Percentiles rank a stretch among this genome's conserved stretches.
These are phyloP conservation scores for Halocynthia roretzi DNA, from an alignment of 23 tunicate species.

Conservation along the genomic window DNA sequence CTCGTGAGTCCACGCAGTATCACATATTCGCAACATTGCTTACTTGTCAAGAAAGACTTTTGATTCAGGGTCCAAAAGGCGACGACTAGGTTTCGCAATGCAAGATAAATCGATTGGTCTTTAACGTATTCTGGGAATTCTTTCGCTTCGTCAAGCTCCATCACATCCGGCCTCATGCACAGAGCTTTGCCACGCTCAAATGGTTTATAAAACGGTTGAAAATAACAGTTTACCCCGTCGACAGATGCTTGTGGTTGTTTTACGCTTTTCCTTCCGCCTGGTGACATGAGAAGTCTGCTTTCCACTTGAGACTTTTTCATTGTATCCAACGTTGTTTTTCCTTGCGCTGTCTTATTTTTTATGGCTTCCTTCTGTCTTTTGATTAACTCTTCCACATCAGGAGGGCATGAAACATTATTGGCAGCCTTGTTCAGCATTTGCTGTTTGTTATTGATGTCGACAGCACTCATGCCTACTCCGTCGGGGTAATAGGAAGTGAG, in stretches of 20 bases:
- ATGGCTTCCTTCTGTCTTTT: slow-evolving; percentile 7
- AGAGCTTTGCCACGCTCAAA: slow-evolving; percentile 81
- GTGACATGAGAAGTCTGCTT: slow-evolving; percentile 57
- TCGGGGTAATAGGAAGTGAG: slow-evolving; percentile 88
- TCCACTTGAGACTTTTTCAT: not conserved
- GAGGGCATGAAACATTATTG: slow-evolving; percentile 38
- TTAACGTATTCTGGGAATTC: slow-evolving; percentile 69
- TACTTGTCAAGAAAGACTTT: slow-evolving; percentile 32
- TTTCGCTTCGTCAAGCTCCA: slow-evolving; percentile 94
- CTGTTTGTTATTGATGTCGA: slow-evolving; percentile 43
- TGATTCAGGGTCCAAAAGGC: slow-evolving; percentile 73
- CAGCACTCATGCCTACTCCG: slow-evolving; percentile 96
- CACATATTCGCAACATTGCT: slow-evolving; percentile 41
- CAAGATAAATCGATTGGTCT: slow-evolving; percentile 71
- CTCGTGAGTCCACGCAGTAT: slow-evolving; percentile 69
- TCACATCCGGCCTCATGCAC: slow-evolving; percentile 87
- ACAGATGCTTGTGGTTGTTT: slow-evolving; percentile 24
- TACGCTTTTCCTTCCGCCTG: slow-evolving; percentile 66
- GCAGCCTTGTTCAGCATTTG: not conserved
- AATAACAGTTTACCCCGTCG: slow-evolving; percentile 46
- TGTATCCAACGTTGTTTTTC: not conserved
- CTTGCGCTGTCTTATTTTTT: not conserved
- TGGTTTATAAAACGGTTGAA: slow-evolving; percentile 91
- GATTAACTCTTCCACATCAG: slow-evolving; percentile 19
- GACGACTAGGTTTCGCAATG: slow-evolving; percentile 69